Percentiles rank a stretch among this genome's conserved stretches.
Conservation (phyloP, 2,113 vertebrate genomes). For the Melanerpes formicivorus region DNA sequence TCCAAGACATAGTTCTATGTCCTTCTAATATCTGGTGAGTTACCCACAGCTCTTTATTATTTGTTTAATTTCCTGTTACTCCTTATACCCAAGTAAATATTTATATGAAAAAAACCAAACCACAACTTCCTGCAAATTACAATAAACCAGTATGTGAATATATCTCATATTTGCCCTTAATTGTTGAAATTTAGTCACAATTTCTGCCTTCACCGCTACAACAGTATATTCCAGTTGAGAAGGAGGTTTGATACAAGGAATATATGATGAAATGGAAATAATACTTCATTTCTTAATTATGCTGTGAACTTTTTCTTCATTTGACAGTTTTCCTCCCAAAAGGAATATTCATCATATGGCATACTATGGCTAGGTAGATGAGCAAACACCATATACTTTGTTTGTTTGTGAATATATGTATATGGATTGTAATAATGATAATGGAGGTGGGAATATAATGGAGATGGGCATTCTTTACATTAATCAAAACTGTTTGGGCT, state of each 20-base stretch:
- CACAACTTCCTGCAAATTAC: not conserved
- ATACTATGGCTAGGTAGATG: not conserved
- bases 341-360: not conserved
- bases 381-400: not conserved
- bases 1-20: not conserved
- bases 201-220: not conserved
- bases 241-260: not conserved
- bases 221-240: not conserved
- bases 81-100: not conserved
- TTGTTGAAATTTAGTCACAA: not conserved
- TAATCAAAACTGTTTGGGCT: not conserved
- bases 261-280: not conserved
- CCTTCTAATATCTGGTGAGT: not conserved
- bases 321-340: slow-evolving; percentile 1
- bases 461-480: not conserved
- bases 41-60: not conserved
- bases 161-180: not conserved
- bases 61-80: not conserved
- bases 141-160: not conserved
- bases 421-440: not conserved
- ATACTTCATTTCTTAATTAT: not conserved
- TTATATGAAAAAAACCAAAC: not conserved
- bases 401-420: not conserved
- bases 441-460: not conserved
- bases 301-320: not conserved